These are phyloP conservation scores for Oxystoma pomonae DNA, from an alignment of 2,888 invertebrate genomes.

Conservation along the genomic window DNA sequence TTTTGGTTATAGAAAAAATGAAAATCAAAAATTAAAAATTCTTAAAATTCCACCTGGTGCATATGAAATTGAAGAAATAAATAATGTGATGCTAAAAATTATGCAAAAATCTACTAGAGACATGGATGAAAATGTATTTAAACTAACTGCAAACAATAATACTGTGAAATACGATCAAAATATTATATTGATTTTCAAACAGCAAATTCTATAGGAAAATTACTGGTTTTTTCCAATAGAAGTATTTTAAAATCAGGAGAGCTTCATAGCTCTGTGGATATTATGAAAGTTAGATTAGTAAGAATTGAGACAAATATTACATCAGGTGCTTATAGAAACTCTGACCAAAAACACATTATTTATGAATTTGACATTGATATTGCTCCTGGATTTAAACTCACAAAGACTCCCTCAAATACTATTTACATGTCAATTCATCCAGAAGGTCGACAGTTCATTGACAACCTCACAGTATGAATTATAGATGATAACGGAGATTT, in stretches of 20 bases:
- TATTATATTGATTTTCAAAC: slow-evolving; percentile 6
- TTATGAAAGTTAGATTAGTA: slow-evolving; percentile 14
- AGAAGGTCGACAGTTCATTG: slow-evolving; percentile 12
- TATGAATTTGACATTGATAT: slow-evolving; percentile 17
- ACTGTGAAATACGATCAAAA: slow-evolving; percentile 7
- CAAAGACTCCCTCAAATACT: slow-evolving; percentile 13
- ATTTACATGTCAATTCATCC: slow-evolving; percentile 12
- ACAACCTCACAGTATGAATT: slow-evolving; percentile 11
- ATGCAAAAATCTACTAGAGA: not conserved
- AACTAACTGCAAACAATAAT: slow-evolving; percentile 6
- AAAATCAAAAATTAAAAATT: not conserved
- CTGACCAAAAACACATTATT: slow-evolving; percentile 5
- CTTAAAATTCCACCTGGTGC: slow-evolving; percentile 4
- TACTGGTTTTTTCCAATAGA: not conserved
- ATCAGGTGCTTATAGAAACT: slow-evolving; percentile 13
- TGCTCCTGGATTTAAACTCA: slow-evolving; percentile 17
- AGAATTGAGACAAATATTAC: slow-evolving; percentile 11
- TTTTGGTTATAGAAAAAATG: slow-evolving; percentile 1
- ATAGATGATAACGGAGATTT: slow-evolving; percentile 11
- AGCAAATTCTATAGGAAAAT: not conserved
- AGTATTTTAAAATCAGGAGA: not conserved
- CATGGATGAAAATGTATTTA: not conserved
- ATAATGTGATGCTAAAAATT: slow-evolving; percentile 2
- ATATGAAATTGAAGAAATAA: slow-evolving; percentile 5
- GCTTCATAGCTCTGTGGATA: slow-evolving; percentile 5